Conservation (phyloP, 2,888 invertebrate genomes). For the Synanthedon vespiformis region DNA sequence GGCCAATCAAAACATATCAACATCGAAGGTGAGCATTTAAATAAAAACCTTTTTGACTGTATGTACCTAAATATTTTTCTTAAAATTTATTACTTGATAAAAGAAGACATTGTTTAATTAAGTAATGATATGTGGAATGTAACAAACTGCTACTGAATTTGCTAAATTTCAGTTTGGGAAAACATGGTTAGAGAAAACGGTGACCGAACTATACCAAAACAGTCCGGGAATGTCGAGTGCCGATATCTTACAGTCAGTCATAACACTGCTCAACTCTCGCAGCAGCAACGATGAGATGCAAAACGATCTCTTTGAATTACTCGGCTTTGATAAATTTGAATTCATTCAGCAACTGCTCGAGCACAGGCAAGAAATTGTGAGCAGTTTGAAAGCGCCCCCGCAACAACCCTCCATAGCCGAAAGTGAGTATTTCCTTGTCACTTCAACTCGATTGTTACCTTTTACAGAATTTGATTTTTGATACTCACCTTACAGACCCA, state of each 20-base stretch:
- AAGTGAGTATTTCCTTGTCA: conserved; percentile 24
- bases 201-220: conserved; percentile 59
- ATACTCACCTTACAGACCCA: no score
- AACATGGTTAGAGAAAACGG: conserved; percentile 64
- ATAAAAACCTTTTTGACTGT: no score
- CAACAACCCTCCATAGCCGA: conserved; percentile 42
- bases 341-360: conserved; percentile 76
- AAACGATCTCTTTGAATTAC: conserved; percentile 87
- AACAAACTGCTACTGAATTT: no score
- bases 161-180: conserved; percentile 62
- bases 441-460: no score
- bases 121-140: no score
- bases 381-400: conserved; percentile 35
- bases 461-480: neutral
- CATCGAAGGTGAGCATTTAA: no score
- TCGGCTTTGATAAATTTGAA: conserved; percentile 89
- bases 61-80: no score
- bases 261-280: conserved; percentile 72
- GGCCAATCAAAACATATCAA: neutral
- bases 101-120: no score
- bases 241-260: conserved; percentile 71
- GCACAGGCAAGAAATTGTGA: conserved; percentile 70
- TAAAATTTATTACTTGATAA: no score
- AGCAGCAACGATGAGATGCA: conserved; percentile 78
- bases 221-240: conserved; percentile 63